Evolutionary conservation across 2,888 invertebrate genomes (phyloP).

Genomic region (Tetramorium bicarinatum): DNA sequence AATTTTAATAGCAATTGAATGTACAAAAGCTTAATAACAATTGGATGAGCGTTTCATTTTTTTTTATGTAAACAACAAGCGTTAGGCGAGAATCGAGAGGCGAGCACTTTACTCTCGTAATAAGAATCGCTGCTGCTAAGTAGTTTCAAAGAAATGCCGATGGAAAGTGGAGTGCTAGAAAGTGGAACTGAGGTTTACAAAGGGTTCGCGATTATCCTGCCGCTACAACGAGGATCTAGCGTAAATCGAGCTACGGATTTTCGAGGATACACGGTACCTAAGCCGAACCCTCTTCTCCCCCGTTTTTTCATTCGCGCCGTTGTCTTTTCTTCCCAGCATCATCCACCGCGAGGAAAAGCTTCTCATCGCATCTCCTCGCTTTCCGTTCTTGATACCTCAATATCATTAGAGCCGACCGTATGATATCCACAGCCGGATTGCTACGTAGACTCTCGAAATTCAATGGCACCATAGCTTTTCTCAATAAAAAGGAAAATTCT

Average conservation of each 20-base stretch:
- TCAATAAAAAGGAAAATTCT: conserved; percentile 43
- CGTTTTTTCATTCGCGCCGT: neutral
- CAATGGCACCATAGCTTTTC: neutral
- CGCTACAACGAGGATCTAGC: conserved; percentile 18
- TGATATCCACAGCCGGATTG: conserved; percentile 57
- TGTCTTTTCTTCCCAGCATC: conserved; percentile 16
- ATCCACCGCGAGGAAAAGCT: conserved; percentile 17
- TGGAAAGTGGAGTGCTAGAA: conserved; percentile 38
- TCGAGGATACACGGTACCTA: conserved; percentile 21
- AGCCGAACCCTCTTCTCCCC: neutral
- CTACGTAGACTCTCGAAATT: conserved; percentile 58
- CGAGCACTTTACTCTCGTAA: conserved; percentile 24
- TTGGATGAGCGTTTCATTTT: neutral
- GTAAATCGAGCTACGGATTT: conserved; percentile 29
- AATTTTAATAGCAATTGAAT: neutral
- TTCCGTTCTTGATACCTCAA: conserved; percentile 38
- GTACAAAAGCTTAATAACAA: neutral
- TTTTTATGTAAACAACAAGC: conserved; percentile 34
- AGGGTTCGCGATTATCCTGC: conserved; percentile 41
- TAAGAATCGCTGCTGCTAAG: conserved; percentile 19
- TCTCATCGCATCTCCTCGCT: conserved; percentile 29
- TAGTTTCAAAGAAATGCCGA: conserved; percentile 35
- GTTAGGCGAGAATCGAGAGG: neutral
- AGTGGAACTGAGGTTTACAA: conserved; percentile 37
- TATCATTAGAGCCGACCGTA: conserved; percentile 63